These are phyloP conservation scores for Pseudococcus viburni DNA, from an alignment of 2,888 invertebrate species.

Conservation along the genomic window DNA sequence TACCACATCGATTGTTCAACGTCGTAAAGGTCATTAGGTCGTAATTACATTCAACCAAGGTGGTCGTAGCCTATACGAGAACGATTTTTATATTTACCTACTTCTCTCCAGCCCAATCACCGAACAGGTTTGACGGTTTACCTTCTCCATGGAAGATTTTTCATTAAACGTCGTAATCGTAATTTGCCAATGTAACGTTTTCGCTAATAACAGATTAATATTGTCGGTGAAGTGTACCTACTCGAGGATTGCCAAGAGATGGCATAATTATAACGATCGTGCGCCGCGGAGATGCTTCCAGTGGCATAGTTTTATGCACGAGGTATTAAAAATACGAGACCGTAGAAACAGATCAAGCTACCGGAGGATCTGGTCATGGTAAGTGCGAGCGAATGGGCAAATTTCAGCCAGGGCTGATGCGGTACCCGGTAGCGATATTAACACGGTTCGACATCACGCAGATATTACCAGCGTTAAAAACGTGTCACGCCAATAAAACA, in stretches of 20 bases:
- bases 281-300: background rate
- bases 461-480: slow-evolving; percentile 27
- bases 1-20: slow-evolving; percentile 61
- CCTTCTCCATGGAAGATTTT: background rate
- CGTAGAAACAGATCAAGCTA: background rate
- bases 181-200: background rate
- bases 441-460: slow-evolving; percentile 52
- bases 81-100: background rate
- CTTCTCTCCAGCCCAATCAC: background rate
- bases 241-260: background rate
- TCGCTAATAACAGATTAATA: slow-evolving; percentile 38
- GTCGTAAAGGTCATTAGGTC: slow-evolving; percentile 63
- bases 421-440: slow-evolving; percentile 55
- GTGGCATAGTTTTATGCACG: slow-evolving; percentile 15
- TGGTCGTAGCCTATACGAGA: slow-evolving; percentile 51
- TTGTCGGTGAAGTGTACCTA: background rate
- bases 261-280: slow-evolving; percentile 26
- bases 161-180: no score
- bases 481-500: slow-evolving; percentile 54
- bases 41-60: slow-evolving; percentile 63
- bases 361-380: no score
- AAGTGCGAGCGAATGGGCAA: background rate
- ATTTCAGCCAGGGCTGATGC: background rate
- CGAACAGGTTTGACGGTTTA: slow-evolving; percentile 1
- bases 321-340: slow-evolving; percentile 9